Evolutionary conservation across 2,797 vertebrate genomes (phyloP).

Genomic region (Melanotaenia trifasciata): DNA sequence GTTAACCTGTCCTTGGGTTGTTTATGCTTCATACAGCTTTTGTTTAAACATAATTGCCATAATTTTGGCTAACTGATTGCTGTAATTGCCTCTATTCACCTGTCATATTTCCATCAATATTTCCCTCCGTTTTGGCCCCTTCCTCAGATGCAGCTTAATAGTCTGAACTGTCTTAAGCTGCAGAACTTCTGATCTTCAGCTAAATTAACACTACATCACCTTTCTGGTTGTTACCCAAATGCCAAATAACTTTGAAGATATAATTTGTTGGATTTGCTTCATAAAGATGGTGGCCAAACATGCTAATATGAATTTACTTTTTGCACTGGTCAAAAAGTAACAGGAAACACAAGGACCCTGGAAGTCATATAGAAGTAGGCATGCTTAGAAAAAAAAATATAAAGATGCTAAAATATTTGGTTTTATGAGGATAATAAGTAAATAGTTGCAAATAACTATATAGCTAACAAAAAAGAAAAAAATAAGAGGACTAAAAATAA

Average conservation of each 20-base stretch:
- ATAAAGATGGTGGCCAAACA: neutral
- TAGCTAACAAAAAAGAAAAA: too few species aligned
- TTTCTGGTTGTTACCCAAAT: neutral
- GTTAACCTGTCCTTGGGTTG: neutral
- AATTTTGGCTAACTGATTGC: neutral
- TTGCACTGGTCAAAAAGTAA: neutral
- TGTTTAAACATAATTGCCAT: neutral
- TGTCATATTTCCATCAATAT: slow-evolving; percentile 5
- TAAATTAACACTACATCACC: neutral
- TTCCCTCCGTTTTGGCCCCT: neutral
- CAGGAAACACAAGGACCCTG: too few species aligned
- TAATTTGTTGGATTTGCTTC: neutral
- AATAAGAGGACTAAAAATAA: too few species aligned
- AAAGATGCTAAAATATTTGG: too few species aligned
- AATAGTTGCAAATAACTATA: too few species aligned
- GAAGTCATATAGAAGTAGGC: too few species aligned
- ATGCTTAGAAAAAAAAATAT: too few species aligned
- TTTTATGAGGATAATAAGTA: too few species aligned
- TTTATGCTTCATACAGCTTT: neutral
- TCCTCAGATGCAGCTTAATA: neutral
- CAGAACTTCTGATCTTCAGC: too few species aligned
- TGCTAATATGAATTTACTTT: neutral
- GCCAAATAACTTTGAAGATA: neutral
- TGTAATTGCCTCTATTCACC: neutral
- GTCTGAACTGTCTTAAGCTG: neutral